Percentiles rank a stretch among this genome's conserved stretches.
These are phyloP conservation scores for Hedya salicella DNA, from an alignment of 2,888 invertebrate species.

Conservation along the genomic window DNA sequence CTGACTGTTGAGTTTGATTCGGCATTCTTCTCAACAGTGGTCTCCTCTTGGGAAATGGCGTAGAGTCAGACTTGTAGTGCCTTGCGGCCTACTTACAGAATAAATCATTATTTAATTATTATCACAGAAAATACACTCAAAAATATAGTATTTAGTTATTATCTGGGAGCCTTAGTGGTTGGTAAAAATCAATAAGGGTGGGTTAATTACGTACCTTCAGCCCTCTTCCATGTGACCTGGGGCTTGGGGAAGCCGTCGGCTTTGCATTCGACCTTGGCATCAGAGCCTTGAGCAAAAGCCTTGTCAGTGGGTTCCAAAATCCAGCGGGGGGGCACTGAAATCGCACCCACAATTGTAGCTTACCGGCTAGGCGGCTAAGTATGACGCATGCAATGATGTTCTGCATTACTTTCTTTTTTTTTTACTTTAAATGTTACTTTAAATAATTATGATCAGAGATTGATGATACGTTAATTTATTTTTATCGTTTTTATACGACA, in stretches of 20 bases:
- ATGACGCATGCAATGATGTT: conserved; percentile 4
- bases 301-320: conserved; percentile 97
- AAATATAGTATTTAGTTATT: too few relatives aligned
- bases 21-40: too few relatives aligned
- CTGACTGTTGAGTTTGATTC: too few relatives aligned
- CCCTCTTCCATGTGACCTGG: conserved; percentile 97
- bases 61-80: too few relatives aligned
- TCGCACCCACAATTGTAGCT: conserved; percentile 49
- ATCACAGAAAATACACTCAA: too few relatives aligned
- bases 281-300: conserved; percentile 97
- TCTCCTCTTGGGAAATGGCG: too few relatives aligned
- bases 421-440: conserved; percentile 10
- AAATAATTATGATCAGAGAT: neutral
- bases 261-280: conserved; percentile 97
- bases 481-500: too few relatives aligned
- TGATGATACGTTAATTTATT: neutral
- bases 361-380: neutral
- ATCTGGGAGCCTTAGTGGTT: too few relatives aligned
- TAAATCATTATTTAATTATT: too few relatives aligned
- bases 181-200: too few relatives aligned
- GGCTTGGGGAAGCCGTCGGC: conserved; percentile 98
- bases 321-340: conserved; percentile 98
- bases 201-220: conserved; percentile 88
- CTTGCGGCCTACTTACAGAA: too few relatives aligned
- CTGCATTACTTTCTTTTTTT: neutral